Percentiles rank a stretch among this genome's conserved stretches.
Conservation (phyloP, 2,888 invertebrate species). For the Merodon equestris region DNA sequence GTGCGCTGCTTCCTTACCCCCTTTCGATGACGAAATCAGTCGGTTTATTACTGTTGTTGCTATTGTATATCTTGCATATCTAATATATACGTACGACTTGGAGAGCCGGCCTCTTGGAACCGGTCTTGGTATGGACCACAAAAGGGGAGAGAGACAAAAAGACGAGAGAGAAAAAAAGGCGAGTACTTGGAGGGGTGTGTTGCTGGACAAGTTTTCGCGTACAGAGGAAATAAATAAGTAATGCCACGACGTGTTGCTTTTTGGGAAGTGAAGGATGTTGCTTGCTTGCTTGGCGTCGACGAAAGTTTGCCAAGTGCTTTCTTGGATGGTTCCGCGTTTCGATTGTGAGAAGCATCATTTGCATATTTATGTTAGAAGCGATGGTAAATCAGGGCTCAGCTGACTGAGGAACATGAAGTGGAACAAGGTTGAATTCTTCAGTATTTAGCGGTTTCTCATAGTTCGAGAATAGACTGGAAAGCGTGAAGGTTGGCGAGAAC, state of each 20-base stretch:
- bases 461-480: too few species aligned
- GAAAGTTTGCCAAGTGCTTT: too few species aligned
- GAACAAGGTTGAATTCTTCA: neutral
- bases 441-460: too few species aligned
- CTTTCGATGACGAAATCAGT: conserved; percentile 44
- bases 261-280: conserved; percentile 8
- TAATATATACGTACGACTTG: too few species aligned
- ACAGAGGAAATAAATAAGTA: conserved; percentile 13
- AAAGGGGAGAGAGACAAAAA: conserved; percentile 21
- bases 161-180: conserved; percentile 8
- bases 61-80: conserved; percentile 47
- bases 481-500: too few species aligned
- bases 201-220: conserved; percentile 39
- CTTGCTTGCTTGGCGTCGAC: neutral
- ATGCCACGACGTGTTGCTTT: conserved; percentile 8
- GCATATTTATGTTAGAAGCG: too few species aligned
- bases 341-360: too few species aligned
- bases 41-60: conserved; percentile 33
- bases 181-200: conserved; percentile 26
- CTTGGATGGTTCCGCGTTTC: too few species aligned
- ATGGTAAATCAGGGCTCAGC: too few species aligned
- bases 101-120: conserved; percentile 26
- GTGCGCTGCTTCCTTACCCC: conserved; percentile 41
- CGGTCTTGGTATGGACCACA: conserved; percentile 49
- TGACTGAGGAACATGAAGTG: too few species aligned